phyloP scores from a whole-genome alignment of 2,797 vertebrate genomes.

The Ptychobarbus kaznakovi region DNA sequence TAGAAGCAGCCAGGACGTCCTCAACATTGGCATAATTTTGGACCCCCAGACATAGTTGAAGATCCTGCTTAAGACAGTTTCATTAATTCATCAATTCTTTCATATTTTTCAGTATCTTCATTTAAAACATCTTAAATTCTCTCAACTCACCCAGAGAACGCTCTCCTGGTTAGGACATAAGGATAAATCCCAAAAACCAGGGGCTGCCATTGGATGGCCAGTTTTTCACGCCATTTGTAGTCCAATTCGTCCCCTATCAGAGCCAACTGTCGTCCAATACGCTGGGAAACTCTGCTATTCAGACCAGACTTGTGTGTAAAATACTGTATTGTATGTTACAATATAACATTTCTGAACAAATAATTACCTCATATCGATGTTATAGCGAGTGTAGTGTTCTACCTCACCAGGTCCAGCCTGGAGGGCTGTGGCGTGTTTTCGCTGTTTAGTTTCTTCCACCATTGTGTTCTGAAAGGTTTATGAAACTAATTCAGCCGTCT shows the following conservation, averaged over 20 bases:
- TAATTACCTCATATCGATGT: conserved; percentile 72
- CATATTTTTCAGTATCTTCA: neutral
- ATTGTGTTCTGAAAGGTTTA: conserved; percentile 71
- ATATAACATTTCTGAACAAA: neutral
- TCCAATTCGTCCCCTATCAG: conserved; percentile 87
- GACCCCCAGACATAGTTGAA: conserved; percentile 63
- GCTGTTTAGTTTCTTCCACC: conserved; percentile 74
- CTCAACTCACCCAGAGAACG: conserved; percentile 68
- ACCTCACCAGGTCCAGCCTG: conserved; percentile 79
- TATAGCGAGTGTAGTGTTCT: conserved; percentile 57
- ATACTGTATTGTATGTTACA: neutral
- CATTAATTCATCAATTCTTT: conserved; percentile 3
- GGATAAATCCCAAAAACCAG: conserved; percentile 65
- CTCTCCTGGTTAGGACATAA: conserved; percentile 65
- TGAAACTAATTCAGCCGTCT: conserved; percentile 1
- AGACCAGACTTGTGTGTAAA: neutral
- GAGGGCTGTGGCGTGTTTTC: conserved; percentile 61
- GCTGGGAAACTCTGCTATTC: conserved; percentile 68
- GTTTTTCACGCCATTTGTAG: conserved; percentile 64
- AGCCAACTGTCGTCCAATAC: conserved; percentile 85
- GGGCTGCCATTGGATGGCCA: conserved; percentile 48
- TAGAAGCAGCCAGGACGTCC: conserved; percentile 69
- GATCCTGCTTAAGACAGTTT: conserved; percentile 63
- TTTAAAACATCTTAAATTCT: neutral
- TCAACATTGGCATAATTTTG: conserved; percentile 57